Evolutionary conservation across 2,113 vertebrate species (phyloP).

Genomic region (Dicrurus megarhynchus): DNA sequence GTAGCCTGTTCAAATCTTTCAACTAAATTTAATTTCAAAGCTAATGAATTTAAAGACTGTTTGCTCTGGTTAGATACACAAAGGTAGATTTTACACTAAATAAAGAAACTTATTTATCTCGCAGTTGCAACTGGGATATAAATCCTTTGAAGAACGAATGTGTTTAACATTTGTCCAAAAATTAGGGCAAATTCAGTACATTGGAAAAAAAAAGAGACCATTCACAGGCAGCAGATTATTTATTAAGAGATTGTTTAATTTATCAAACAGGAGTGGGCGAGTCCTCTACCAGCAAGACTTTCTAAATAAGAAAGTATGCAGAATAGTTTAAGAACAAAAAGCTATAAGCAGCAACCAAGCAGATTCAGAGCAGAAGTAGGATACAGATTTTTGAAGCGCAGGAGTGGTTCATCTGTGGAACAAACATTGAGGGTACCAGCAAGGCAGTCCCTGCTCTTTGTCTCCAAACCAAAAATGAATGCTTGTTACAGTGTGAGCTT

Average conservation of each 20-base stretch:
- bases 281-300: neutral
- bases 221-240: neutral
- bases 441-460: neutral
- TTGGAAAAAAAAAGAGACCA: neutral
- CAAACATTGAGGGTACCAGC: accelerated
- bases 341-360: neutral
- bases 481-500: neutral
- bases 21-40: neutral
- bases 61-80: neutral
- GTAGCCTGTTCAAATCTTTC: neutral
- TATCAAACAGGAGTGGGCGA: neutral
- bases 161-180: neutral
- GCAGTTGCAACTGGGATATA: neutral
- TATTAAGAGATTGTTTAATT: neutral
- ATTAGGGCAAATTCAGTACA: neutral
- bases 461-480: neutral
- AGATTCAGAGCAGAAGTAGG: neutral
- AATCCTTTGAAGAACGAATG: neutral
- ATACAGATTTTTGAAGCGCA: neutral
- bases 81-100: neutral
- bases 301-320: neutral
- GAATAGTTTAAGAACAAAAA: neutral
- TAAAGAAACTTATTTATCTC: neutral
- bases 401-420: neutral
- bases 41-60: neutral